These are phyloP conservation scores for Smutsia gigantea DNA, from an alignment of 2,797 vertebrate genomes.

Conservation along the genomic window DNA sequence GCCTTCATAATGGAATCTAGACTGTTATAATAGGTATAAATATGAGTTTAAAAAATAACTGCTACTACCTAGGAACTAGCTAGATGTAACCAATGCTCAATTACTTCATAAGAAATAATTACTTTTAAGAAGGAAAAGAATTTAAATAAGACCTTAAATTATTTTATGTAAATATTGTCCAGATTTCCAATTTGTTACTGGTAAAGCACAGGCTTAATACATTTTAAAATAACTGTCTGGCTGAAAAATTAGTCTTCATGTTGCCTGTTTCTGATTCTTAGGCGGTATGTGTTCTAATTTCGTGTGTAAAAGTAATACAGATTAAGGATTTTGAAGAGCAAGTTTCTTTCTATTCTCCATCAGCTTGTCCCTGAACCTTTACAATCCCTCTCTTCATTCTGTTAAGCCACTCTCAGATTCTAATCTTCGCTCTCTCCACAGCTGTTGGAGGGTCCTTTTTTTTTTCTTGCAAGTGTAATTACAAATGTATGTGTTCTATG, in stretches of 20 bases:
- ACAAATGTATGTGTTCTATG: background rate
- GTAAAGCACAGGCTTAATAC: background rate
- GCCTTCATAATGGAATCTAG: background rate
- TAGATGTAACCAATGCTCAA: background rate
- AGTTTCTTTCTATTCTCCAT: slow-evolving; percentile 49
- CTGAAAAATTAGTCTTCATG: background rate
- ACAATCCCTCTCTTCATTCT: slow-evolving; percentile 62
- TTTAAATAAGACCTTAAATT: background rate
- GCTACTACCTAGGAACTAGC: background rate
- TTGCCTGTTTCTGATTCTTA: background rate
- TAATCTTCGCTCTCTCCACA: slow-evolving; percentile 70
- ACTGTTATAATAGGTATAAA: background rate
- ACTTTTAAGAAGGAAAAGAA: background rate
- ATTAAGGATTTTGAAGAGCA: slow-evolving; percentile 55
- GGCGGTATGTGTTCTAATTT: slow-evolving; percentile 48
- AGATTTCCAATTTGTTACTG: background rate
- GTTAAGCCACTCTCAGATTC: slow-evolving; percentile 73
- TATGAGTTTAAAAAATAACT: background rate
- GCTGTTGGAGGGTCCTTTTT: slow-evolving; percentile 74
- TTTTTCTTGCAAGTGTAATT: slow-evolving; percentile 44
- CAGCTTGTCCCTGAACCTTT: slow-evolving; percentile 53
- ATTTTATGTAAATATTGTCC: background rate
- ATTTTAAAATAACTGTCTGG: background rate
- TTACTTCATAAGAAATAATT: background rate
- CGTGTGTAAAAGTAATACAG: slow-evolving; percentile 28